Base-by-base conservation (phyloP, 2,797 vertebrate genomes). In the Neomorphus geoffroyi region DNA sequence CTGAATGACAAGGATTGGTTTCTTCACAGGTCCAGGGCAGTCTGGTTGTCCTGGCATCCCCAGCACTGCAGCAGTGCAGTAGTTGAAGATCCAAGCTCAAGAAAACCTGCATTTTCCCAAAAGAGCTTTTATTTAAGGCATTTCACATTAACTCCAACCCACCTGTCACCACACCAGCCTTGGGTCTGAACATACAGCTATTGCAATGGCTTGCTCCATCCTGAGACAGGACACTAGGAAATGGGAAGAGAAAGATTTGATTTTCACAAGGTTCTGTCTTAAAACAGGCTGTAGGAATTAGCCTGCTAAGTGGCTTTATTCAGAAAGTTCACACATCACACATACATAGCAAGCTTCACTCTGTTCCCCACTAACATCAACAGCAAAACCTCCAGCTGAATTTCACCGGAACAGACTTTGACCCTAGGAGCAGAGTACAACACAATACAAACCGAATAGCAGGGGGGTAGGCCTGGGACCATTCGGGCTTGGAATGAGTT, bases 401-500 rank as follows among this genome's bases (percentile, higher is more conserved):
- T 61, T 70, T 35, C 80, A 58, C 2, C 0, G 35, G 61, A 90
- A 51, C 46, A 84, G 72, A 41, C 48, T 50, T 9, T 7, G 27
- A 87, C 48, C 39, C 33, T 6, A 2, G 12, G 41, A 60, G 53
- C 0, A 80, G 89, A 88, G 35, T 2, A 11, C 0, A 8, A 69
- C 56, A 84, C 56, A 67, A 78, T 80, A 32, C 65, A 61, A 73
- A 70, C n/a, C 0, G 8, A 75, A 65, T 90, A 93, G 94, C 70
- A 43, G 88, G 53, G 41, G 13, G 62, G 57, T 67, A 92, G 78
- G 51, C 81, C 13, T 82, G 94, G 90, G 75, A 84, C 90, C 80
- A 77, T 72, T 57, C 1, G 50, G 80, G 91, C 91, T 93, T 92
- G 94, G 96, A 96, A 97, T 96, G 96, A 90, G 80, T 97, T 80